Conservation (phyloP, 2,888 invertebrate species). For the Diaperis boleti region DNA sequence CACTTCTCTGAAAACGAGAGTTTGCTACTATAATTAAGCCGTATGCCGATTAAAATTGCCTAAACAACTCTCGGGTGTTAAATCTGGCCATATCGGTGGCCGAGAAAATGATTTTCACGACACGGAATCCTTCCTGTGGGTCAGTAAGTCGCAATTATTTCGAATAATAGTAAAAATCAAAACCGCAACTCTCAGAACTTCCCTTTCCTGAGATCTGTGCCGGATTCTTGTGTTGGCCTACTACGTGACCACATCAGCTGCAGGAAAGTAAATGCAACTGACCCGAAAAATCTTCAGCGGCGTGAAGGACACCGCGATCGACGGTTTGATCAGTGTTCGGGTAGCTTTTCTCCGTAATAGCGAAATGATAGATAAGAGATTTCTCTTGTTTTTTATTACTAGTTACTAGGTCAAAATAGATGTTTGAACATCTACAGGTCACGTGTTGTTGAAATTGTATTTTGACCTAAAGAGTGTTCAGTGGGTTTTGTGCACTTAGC, state of each 20-base stretch:
- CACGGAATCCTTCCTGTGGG: conserved; percentile 6
- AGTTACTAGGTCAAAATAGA: too few relatives aligned
- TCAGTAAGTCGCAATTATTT: conserved; percentile 28
- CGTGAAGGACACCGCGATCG: conserved; percentile 26
- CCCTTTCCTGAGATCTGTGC: conserved; percentile 45
- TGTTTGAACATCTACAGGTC: too few relatives aligned
- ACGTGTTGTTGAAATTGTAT: too few relatives aligned
- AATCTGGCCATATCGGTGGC: neutral
- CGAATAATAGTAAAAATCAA: conserved; percentile 37
- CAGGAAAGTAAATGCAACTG: conserved; percentile 54
- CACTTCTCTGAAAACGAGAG: conserved; percentile 30
- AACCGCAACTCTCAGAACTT: conserved; percentile 39
- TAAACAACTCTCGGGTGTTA: neutral
- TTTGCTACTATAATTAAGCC: conserved; percentile 26
- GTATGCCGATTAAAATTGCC: conserved; percentile 5
- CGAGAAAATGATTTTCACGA: neutral
- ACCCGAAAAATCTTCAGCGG: conserved; percentile 42
- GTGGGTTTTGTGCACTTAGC: too few relatives aligned
- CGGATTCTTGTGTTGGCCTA: conserved; percentile 51
- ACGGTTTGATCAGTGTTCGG: too few relatives aligned
- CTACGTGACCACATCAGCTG: conserved; percentile 53
- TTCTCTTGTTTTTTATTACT: too few relatives aligned
- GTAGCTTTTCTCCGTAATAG: too few relatives aligned
- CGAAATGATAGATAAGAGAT: too few relatives aligned
- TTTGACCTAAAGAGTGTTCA: too few relatives aligned